Percentiles rank a stretch among this genome's conserved stretches.
These are phyloP conservation scores for Thunnus maccoyii DNA, from an alignment of 2,113 vertebrate species.

Conservation along the genomic window DNA sequence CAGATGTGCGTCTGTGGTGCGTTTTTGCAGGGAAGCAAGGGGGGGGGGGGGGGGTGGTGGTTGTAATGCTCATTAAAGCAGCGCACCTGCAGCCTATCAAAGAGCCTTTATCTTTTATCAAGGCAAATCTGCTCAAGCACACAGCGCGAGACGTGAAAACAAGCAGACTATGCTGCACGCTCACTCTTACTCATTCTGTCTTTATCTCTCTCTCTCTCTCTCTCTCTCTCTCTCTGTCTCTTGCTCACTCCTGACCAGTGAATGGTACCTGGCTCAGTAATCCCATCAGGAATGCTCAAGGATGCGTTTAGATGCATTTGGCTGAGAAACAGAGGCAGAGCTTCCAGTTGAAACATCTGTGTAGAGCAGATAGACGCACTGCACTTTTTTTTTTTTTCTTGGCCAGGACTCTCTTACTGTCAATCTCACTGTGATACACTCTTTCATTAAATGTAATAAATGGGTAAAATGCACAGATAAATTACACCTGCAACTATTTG, in stretches of 20 bases:
- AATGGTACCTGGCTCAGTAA: constrained; percentile 70
- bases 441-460: constrained; percentile 5
- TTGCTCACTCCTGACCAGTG: constrained; percentile 26
- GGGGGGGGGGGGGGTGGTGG: not conserved
- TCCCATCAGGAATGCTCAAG: constrained; percentile 68
- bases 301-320: constrained; percentile 71
- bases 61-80: constrained; percentile 78
- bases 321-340: constrained; percentile 49
- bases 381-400: not conserved
- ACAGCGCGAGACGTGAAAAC: constrained; percentile 67
- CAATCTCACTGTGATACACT: constrained; percentile 16
- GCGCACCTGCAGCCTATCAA: constrained; percentile 84
- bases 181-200: constrained; percentile 30
- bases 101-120: constrained; percentile 84
- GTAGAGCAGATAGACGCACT: constrained; percentile 32
- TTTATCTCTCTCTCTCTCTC: constrained; percentile 5
- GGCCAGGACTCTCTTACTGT: not conserved
- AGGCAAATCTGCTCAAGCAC: constrained; percentile 79
- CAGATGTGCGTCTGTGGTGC: constrained; percentile 63
- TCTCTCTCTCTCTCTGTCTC: constrained; percentile 14
- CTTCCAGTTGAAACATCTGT: constrained; percentile 64
- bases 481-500: not conserved
- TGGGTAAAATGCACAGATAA: not conserved
- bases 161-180: constrained; percentile 57
- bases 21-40: constrained; percentile 37